Conservation (phyloP, 2,888 invertebrate species). For the Brenthis ino region DNA sequence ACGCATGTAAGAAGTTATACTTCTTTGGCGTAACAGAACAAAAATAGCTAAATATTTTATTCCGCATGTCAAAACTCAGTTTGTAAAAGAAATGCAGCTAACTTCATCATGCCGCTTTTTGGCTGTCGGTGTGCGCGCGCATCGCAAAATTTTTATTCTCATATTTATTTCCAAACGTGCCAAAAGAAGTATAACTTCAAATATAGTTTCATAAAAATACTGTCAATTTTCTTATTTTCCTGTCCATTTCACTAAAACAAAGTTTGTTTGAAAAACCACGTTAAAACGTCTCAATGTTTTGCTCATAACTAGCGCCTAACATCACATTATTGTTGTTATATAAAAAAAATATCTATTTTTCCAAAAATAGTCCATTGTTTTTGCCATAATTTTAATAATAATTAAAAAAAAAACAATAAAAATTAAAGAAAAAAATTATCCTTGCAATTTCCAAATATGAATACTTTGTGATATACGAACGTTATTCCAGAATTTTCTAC, state of each 20-base stretch:
- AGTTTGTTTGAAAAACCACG: slow-evolving; percentile 13
- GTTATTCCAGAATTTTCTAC: slow-evolving; percentile 48
- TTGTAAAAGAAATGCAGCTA: too few relatives aligned
- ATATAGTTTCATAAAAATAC: neutral
- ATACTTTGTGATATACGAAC: slow-evolving; percentile 48
- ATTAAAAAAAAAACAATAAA: slow-evolving; percentile 4
- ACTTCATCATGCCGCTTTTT: too few relatives aligned
- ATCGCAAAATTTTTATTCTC: too few relatives aligned
- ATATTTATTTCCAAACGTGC: too few relatives aligned
- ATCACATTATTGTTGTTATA: slow-evolving; percentile 18
- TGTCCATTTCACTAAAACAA: slow-evolving; percentile 6
- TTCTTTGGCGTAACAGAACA: too few relatives aligned
- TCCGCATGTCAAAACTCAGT: too few relatives aligned
- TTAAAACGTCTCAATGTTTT: slow-evolving; percentile 15
- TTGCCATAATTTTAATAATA: slow-evolving; percentile 29
- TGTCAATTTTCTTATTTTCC: too few relatives aligned
- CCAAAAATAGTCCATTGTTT: slow-evolving; percentile 30
- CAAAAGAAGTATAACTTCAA: too few relatives aligned
- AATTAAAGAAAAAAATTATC: slow-evolving; percentile 20
- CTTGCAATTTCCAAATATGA: slow-evolving; percentile 37
- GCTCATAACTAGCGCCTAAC: slow-evolving; percentile 17
- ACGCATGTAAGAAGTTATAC: too few relatives aligned
- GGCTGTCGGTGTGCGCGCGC: too few relatives aligned
- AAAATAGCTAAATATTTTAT: too few relatives aligned
- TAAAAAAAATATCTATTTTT: slow-evolving; percentile 33